These are phyloP conservation scores for Danaus melanippus DNA, from an alignment of 1,140 invertebrate species.

Conservation along the genomic window DNA sequence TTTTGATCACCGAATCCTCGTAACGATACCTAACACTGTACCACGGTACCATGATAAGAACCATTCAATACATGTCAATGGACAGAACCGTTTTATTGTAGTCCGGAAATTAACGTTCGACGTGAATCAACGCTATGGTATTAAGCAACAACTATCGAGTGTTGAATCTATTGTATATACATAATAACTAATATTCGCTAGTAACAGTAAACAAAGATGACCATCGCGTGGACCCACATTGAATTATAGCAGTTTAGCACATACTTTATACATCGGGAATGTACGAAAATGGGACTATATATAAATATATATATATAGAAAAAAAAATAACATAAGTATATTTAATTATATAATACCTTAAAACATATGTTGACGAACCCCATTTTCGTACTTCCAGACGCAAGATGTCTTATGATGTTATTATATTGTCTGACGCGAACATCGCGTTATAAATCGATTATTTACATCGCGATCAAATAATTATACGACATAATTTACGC, in stretches of 20 bases:
- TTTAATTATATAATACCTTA: neutral
- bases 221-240: constrained; percentile 12
- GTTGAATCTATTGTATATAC: too few species aligned
- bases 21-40: too few species aligned
- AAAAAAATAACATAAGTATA: too few species aligned
- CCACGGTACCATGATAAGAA: too few species aligned
- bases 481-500: constrained; percentile 43
- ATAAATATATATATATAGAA: neutral
- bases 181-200: neutral
- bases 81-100: constrained; percentile 1
- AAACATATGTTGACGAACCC: neutral
- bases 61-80: too few species aligned
- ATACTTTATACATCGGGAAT: constrained; percentile 4
- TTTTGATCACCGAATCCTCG: too few species aligned
- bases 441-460: constrained; percentile 23
- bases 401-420: constrained; percentile 5
- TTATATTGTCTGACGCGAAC: constrained; percentile 1
- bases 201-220: neutral
- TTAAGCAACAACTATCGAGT: neutral
- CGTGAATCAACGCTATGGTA: constrained; percentile 12
- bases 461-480: constrained; percentile 35
- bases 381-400: constrained; percentile 4
- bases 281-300: constrained; percentile 6
- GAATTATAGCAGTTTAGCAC: constrained; percentile 6
- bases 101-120: constrained; percentile 10